phyloP scores from a whole-genome alignment of 2,797 vertebrate species.

The Ambastaia sidthimunki region DNA sequence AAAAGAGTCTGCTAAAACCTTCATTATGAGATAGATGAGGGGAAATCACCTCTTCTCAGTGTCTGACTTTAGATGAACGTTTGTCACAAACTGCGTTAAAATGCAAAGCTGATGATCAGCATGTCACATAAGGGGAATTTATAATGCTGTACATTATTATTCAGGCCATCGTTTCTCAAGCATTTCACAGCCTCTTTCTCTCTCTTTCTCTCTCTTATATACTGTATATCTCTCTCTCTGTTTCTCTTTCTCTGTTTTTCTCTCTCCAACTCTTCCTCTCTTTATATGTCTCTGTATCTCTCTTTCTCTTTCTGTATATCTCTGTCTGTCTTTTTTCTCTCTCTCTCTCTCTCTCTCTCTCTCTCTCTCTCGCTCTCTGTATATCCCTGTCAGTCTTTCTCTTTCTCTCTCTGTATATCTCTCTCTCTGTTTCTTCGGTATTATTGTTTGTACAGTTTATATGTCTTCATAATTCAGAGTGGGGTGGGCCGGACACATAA shows the following conservation, averaged over 20 bases:
- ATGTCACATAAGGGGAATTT: constrained; percentile 13
- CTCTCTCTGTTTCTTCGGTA: not conserved
- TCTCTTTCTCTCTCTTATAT: not conserved
- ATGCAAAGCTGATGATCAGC: constrained; percentile 16
- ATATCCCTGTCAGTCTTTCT: too few relatives aligned
- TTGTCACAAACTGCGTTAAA: constrained; percentile 24
- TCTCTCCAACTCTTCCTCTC: not conserved
- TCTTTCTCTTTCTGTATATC: too few relatives aligned
- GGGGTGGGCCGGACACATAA: not conserved
- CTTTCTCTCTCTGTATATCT: too few relatives aligned
- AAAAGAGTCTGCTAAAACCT: constrained; percentile 51
- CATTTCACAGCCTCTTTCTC: not conserved
- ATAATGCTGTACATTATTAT: constrained; percentile 16
- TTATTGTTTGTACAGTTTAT: too few relatives aligned
- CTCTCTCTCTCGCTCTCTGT: too few relatives aligned
- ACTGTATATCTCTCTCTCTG: too few relatives aligned
- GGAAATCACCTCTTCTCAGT: constrained; percentile 23
- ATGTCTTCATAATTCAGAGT: not conserved
- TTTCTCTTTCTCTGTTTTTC: not conserved
- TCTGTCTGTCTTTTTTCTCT: not conserved
- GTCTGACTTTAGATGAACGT: constrained; percentile 22
- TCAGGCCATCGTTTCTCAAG: not conserved
- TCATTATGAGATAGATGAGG: constrained; percentile 20
- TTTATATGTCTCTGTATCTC: too few relatives aligned
- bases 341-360: not conserved